A percentile compares a stretch with the other conserved stretches of the same genome.
phyloP scores from a whole-genome alignment of 1,140 invertebrate species.

The Pygmarrhopalites habei region DNA sequence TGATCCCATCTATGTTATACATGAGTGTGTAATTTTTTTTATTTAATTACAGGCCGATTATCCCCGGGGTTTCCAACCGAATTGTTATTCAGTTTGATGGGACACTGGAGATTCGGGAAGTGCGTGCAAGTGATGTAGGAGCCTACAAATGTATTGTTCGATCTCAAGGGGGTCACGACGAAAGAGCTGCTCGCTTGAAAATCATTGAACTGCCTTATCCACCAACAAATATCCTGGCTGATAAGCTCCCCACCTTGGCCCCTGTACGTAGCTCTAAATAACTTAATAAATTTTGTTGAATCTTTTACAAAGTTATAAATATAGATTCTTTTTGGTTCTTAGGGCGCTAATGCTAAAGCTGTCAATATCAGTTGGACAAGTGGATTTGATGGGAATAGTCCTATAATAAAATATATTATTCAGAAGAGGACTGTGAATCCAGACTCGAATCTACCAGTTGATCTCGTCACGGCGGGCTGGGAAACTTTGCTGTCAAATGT shows the following conservation, averaged over 20 bases:
- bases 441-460: conserved; percentile 49
- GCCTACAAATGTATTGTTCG: conserved; percentile 71
- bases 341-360: conserved; percentile 40
- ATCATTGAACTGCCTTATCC: conserved; percentile 91
- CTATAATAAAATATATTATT: conserved; percentile 85
- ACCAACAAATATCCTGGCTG: conserved; percentile 75
- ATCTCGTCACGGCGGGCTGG: conserved; percentile 52
- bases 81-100: conserved; percentile 66
- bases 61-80: conserved; percentile 49
- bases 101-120: conserved; percentile 68
- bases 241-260: conserved; percentile 45
- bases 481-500: conserved; percentile 80
- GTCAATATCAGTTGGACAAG: conserved; percentile 92
- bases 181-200: conserved; percentile 68
- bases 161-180: conserved; percentile 87
- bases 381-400: conserved; percentile 94
- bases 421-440: conserved; percentile 75
- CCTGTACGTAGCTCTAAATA: conserved; percentile 46
- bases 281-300: too few relatives aligned
- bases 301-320: too few relatives aligned
- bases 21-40: too few relatives aligned
- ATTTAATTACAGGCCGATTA: conserved; percentile 45
- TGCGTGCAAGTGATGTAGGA: conserved; percentile 72
- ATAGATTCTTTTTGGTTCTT: too few relatives aligned
- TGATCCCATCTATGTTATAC: too few relatives aligned